Evolutionary conservation across 2,888 invertebrate genomes (phyloP).

Genomic region (Drosophila infuscata): DNA sequence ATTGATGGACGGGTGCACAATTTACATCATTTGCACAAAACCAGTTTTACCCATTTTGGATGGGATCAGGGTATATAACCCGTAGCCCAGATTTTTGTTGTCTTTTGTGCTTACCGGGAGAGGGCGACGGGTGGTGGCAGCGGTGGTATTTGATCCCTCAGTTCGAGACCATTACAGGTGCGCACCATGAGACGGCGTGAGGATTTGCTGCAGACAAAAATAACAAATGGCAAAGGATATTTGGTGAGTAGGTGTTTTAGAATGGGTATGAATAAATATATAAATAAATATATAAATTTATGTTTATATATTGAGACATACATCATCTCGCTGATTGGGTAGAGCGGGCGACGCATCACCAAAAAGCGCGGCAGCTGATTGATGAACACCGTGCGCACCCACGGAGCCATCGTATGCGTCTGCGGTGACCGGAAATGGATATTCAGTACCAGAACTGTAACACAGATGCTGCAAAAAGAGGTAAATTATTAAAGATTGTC

Average conservation of each 20-base stretch:
- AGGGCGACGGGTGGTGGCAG: slow-evolving; percentile 87
- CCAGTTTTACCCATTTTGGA: too few relatives aligned
- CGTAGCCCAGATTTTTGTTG: neutral
- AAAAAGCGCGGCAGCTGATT: slow-evolving; percentile 97
- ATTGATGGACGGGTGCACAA: too few relatives aligned
- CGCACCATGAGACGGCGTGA: slow-evolving; percentile 90
- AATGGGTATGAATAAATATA: neutral
- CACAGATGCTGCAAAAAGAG: slow-evolving; percentile 90
- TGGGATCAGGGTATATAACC: too few relatives aligned
- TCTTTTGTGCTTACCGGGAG: slow-evolving; percentile 83
- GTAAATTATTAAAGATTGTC: neutral
- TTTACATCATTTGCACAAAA: too few relatives aligned
- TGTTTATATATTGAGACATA: slow-evolving; percentile 39
- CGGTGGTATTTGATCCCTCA: slow-evolving; percentile 88
- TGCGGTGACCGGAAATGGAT: slow-evolving; percentile 99
- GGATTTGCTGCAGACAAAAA: slow-evolving; percentile 78
- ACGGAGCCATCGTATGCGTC: slow-evolving; percentile 99
- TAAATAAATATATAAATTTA: neutral
- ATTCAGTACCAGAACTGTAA: slow-evolving; percentile 98
- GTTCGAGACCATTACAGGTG: slow-evolving; percentile 91
- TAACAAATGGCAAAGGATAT: slow-evolving; percentile 8
- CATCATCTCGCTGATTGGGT: slow-evolving; percentile 85
- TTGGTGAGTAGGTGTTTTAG: neutral
- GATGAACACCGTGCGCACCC: slow-evolving; percentile 98
- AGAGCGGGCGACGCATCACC: slow-evolving; percentile 94